A percentile compares a stretch with the other conserved stretches of the same genome.
Evolutionary conservation across 2,797 vertebrate genomes (phyloP).

Genomic region (Tauraco hartlaubi): DNA sequence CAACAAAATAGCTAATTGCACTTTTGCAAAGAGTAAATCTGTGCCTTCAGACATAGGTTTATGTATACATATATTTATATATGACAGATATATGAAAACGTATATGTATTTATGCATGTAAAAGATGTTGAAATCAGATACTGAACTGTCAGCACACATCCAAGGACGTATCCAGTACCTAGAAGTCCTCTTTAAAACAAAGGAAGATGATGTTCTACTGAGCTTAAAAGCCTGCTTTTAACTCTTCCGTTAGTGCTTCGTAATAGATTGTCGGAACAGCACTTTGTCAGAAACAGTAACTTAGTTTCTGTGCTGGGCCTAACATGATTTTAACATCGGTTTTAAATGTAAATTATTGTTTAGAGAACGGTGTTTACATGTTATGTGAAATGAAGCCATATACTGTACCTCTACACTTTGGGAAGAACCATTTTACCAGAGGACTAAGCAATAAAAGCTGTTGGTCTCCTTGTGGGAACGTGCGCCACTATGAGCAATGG

Average conservation of each 20-base stretch:
- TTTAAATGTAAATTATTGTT: background rate
- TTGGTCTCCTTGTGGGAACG: background rate
- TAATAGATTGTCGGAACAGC: background rate
- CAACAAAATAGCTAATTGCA: background rate
- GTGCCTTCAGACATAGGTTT: background rate
- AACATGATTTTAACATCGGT: background rate
- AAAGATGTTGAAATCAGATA: background rate
- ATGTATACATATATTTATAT: background rate
- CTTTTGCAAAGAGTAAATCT: background rate
- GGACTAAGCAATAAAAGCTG: background rate
- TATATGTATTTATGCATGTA: background rate
- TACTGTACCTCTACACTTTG: background rate
- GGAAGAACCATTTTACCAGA: background rate
- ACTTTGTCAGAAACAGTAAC: background rate
- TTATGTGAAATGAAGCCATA: background rate
- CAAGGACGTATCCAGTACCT: background rate
- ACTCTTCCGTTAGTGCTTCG: background rate
- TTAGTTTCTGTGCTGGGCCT: background rate
- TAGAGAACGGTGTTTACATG: background rate
- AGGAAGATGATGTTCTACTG: background rate
- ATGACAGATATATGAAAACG: background rate
- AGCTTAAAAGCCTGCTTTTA: background rate
- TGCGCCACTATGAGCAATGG: background rate
- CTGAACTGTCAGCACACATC: background rate
- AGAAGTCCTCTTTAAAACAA: background rate